phyloP scores from a whole-genome alignment of 2,113 vertebrate species.

The Thymallus thymallus region DNA sequence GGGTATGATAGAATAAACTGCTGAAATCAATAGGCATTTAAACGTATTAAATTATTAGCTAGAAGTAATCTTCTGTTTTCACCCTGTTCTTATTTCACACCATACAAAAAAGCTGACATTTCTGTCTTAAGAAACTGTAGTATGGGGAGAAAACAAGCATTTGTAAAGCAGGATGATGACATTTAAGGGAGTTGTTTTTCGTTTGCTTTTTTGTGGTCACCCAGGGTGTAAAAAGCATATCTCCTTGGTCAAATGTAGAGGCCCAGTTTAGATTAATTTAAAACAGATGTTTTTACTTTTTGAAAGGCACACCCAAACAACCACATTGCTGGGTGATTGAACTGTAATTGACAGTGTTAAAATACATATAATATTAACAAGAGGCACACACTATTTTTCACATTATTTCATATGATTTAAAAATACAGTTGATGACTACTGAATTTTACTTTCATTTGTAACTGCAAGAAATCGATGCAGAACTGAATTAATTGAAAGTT shows the following conservation, averaged over 20 bases:
- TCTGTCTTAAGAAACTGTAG: background rate
- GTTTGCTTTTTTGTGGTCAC: constrained; percentile 67
- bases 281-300: constrained; percentile 73
- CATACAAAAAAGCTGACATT: too few species aligned
- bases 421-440: too few species aligned
- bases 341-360: constrained; percentile 61
- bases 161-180: constrained; percentile 32
- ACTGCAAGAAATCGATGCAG: too few species aligned
- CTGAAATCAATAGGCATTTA: background rate
- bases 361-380: constrained; percentile 60
- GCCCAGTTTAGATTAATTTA: constrained; percentile 47
- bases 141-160: background rate
- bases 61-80: background rate
- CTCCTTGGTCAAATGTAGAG: constrained; percentile 36
- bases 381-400: constrained; percentile 13
- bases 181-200: constrained; percentile 41
- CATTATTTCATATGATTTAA: background rate
- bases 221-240: constrained; percentile 49
- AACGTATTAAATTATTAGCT: background rate
- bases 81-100: too few species aligned
- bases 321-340: constrained; percentile 62
- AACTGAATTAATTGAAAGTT: too few species aligned
- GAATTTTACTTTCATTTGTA: too few species aligned
- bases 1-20: background rate
- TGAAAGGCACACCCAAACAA: constrained; percentile 70